Conservation (phyloP, 2,797 vertebrate genomes). For the Thalassophryne amazonica region DNA sequence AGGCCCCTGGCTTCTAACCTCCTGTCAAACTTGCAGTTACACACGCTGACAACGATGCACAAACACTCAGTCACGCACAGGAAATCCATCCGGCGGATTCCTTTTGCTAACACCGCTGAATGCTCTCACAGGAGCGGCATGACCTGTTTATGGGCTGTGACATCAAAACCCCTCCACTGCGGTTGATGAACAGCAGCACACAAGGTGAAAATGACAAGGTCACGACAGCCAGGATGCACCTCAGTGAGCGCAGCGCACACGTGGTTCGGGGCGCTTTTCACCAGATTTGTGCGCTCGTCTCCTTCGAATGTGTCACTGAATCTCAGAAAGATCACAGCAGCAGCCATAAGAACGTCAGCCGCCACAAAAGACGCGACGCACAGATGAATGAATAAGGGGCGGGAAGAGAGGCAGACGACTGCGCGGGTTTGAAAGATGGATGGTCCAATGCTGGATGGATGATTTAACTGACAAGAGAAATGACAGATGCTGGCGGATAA, state of each 20-base stretch:
- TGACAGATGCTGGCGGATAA: slow-evolving; percentile 58
- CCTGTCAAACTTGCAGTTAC: slow-evolving; percentile 31
- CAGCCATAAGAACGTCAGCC: slow-evolving; percentile 18
- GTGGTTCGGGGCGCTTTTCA: slow-evolving; percentile 51
- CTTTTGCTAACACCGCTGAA: slow-evolving; percentile 18
- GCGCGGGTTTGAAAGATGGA: slow-evolving; percentile 58
- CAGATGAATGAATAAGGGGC: slow-evolving; percentile 44
- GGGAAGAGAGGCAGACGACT: slow-evolving; percentile 23
- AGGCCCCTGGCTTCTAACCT: slow-evolving; percentile 62
- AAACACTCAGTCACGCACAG: slow-evolving; percentile 1
- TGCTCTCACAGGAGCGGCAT: slow-evolving; percentile 34
- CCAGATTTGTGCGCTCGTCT: slow-evolving; percentile 18
- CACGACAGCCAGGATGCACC: slow-evolving; percentile 31
- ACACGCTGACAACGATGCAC: slow-evolving; percentile 6
- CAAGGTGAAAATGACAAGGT: slow-evolving; percentile 36
- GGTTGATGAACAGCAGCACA: slow-evolving; percentile 4
- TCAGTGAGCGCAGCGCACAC: slow-evolving; percentile 22
- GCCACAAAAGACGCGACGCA: slow-evolving; percentile 48
- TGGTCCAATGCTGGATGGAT: slow-evolving; percentile 59
- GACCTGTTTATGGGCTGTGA: slow-evolving; percentile 31
- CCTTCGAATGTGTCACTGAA: slow-evolving; percentile 47
- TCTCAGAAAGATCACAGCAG: slow-evolving; percentile 38
- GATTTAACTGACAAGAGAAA: slow-evolving; percentile 65
- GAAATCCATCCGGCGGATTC: slow-evolving; percentile 38
- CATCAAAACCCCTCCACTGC: slow-evolving; percentile 17